Evolutionary conservation across 2,797 vertebrate species (phyloP), one percentile per base, ranked within the genome.

Genomic region (Hozukius guyotensis): DNA sequence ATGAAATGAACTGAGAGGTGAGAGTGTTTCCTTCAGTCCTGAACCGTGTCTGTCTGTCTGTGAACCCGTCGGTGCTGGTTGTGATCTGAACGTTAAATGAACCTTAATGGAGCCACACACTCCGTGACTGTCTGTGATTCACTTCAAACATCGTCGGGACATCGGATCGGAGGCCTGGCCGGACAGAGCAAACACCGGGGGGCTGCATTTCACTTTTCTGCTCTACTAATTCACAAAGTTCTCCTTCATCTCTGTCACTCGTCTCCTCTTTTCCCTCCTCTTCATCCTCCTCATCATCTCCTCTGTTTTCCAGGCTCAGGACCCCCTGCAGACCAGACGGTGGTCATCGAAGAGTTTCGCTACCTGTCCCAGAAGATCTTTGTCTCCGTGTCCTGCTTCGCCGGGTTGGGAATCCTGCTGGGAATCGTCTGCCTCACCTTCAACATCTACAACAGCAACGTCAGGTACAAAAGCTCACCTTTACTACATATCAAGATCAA

Each of bases 381-480:
- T 88, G 96, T 98, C 80, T 96, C 97, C 0, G 95, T 98, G 69
- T 97, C 98, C 0, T 97, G 98, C 34, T 93, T 98, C 38, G 97
- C 98, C 14, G 97, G 97, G 2, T 84, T 98, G 80, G 98, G 97
- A 56, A 98, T 99, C 85, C 94, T 98, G 42, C 86, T 99, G 89
- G 97, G 97, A 83, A 95, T 98, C 46, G 90, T 98, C 82, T 99
- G 97, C 88, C 93, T 99, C 89, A 97, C 97, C 11, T 99, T 98
- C 94, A 99, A 99, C 93, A 97, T 98, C 93, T 98, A 98, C 96
- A 99, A 99, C 80, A 97, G 97, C 71, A 97, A 97, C 0, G 97
- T 98, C 86, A 96, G 97, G 97, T 98, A 89, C 6, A 27, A 24
- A 27, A 6, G 1, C 8, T 9, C 6, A 25, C 5, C 9, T 73